phyloP scores from a whole-genome alignment of 2,113 vertebrate genomes.

The Morone saxatilis region DNA sequence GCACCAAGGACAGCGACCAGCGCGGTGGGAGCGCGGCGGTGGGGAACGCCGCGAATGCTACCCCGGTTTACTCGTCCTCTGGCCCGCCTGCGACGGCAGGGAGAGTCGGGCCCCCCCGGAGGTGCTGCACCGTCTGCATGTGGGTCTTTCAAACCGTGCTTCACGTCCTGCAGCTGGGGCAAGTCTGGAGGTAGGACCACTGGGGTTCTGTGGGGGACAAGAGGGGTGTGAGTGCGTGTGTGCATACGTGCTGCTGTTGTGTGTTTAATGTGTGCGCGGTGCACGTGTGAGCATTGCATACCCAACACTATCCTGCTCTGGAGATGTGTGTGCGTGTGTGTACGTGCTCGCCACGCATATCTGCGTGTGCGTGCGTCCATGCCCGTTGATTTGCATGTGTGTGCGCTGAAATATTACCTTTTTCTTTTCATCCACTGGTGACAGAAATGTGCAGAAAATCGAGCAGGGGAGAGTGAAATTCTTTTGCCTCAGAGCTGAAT shows the following conservation, averaged over 20 bases:
- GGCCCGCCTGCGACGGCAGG: constrained; percentile 63
- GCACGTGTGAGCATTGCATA: constrained; percentile 31
- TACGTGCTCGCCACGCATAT: neutral
- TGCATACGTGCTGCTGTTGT: constrained; percentile 15
- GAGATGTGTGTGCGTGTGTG: constrained; percentile 8
- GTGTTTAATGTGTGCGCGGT: constrained; percentile 16
- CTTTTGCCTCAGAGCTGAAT: neutral
- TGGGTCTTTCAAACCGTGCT: constrained; percentile 92
- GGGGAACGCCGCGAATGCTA: constrained; percentile 58
- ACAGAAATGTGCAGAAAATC: constrained; percentile 20
- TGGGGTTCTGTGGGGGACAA: constrained; percentile 15
- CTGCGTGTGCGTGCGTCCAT: neutral
- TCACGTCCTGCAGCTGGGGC: constrained; percentile 95
- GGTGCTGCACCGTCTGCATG: constrained; percentile 92
- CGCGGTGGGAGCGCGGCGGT: constrained; percentile 70
- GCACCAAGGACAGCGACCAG: constrained; percentile 85
- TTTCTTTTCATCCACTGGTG: neutral
- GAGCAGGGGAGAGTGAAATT: neutral
- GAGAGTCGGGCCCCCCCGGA: constrained; percentile 65
- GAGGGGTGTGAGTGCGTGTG: constrained; percentile 17
- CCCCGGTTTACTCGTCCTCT: constrained; percentile 60
- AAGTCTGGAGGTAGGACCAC: constrained; percentile 92
- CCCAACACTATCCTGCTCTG: neutral
- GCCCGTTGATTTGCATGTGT: constrained; percentile 4
- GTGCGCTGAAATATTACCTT: neutral